Base-by-base conservation (phyloP, 2,888 invertebrate genomes). In the Steromphala cineraria region DNA sequence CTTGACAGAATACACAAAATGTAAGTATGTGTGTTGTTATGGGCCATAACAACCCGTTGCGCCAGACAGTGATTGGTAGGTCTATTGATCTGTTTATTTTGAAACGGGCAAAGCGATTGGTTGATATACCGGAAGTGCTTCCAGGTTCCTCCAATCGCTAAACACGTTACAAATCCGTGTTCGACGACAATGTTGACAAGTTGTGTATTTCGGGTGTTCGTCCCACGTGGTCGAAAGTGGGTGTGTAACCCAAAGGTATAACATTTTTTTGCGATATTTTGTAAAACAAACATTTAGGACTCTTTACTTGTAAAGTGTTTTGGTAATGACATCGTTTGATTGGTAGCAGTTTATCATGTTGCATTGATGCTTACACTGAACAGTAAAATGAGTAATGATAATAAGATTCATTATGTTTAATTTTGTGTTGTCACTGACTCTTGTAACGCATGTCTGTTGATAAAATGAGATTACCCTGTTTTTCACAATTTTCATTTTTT, bases 1-100 rank as follows among this genome's bases (percentile, higher is more conserved):
- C 36, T 36, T 71, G 40, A 40, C 36, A 71, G 36, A 40, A 13
- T 36, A 31, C 40, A 71, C 36, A 71, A 36, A 40, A 71, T 36
- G 36, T 3, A 71, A n/a, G 36, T 13, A 36, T 36, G 40, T 71
- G 15, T 36, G 71, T 71, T 10, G 71, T 36, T 71, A 71, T 36
- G 19, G 17, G n/a, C 17, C 71, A 71, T 71, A 71, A 71, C 71
- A 71, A 19, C 40, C 71, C 71, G 71, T 71, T 71, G 71, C 71
- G n/a, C 40, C 36, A 36, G 71, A n/a, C 71, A n/a, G 17, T 71
- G 71, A 71, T 71, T 71, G 71, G 36, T 40, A 71, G 71, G 13
- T 40, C n/a, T 46, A 71, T 19, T 71, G 36, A 31, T 40, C 28
- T 71, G 71, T 3, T 36, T 31, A 36, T 31, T 4, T 10, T 19